Evolutionary conservation across 2,888 invertebrate species (phyloP), one percentile per base, ranked within the genome.

Genomic region (Trichopoda pennipes): DNA sequence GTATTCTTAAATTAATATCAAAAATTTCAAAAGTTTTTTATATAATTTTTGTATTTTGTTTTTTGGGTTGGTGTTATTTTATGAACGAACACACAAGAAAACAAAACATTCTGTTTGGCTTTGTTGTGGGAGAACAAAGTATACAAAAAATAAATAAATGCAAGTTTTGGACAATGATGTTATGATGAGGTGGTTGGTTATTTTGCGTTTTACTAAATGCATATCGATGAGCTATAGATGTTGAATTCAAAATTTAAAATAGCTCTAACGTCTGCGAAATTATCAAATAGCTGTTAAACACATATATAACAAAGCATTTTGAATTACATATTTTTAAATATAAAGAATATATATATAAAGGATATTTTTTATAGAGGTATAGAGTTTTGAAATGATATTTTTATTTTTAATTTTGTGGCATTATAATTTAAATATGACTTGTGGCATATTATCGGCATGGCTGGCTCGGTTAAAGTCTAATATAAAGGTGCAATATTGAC

Each of bases 81-180:
- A 55, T 56, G 35, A 47, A 23, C 17, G 61, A n/a, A n/a, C n/a
- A n/a, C n/a, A 56, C 17, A 12, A 66, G 32, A 21, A 64, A 55
- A 55, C 23, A 55, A 38, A 14, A 56, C 44, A 53, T 53, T 58
- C 66, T 70, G 60, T 64, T 51, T 63, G 70, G 70, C 58, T 70
- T 78, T 72, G 72, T 79, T 79, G 69, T 55, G 32, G 69, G 53
- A 44, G 49, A 69, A 21, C 53, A 44, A 38, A 35, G 63, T 47
- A 38, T 10, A 38, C 47, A 19, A 42, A 42, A 38, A 0, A 63
- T 70, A 21, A 63, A 70, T 64, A 49, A 63, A 63, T 61, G 49
- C 49, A 61, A 53, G 35, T 47, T 66, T 73, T 73, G 79, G 73
- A 79, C 79, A 74, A 55, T 49, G 68, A 53, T 69, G 32, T 35